Percentiles rank a stretch among this genome's conserved stretches.
Conservation (phyloP, 2,113 vertebrate species). For the Galbula dea region DNA sequence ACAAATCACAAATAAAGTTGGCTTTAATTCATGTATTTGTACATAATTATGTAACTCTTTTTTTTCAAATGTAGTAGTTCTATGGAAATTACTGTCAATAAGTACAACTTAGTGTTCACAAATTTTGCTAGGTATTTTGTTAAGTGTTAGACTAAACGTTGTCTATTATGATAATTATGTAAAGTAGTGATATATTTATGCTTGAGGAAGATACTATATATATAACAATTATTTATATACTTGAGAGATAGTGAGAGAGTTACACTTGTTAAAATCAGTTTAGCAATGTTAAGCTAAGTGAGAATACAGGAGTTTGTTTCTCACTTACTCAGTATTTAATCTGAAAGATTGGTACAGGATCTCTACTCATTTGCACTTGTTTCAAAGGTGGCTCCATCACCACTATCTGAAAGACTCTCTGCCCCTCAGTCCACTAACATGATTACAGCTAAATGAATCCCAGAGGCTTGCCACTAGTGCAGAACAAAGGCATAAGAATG, state of each 20-base stretch:
- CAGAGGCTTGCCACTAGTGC: constrained; percentile 73
- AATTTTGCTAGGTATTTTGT: not conserved
- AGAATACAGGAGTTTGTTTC: not conserved
- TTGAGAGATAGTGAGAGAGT: not conserved
- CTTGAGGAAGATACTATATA: not conserved
- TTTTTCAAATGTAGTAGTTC: not conserved
- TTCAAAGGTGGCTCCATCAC: constrained; percentile 86
- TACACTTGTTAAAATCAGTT: not conserved
- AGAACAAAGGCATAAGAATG: constrained; percentile 80
- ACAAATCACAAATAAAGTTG: not conserved
- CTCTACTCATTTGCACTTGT: constrained; percentile 78
- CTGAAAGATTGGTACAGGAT: constrained; percentile 66
- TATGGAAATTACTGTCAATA: not conserved
- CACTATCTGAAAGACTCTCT: constrained; percentile 77
- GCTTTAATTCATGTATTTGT: not conserved
- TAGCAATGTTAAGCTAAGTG: not conserved
- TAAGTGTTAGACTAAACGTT: not conserved
- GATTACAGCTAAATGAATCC: constrained; percentile 86
- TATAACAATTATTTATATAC: not conserved
- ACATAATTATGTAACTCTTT: not conserved
- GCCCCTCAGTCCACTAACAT: constrained; percentile 79
- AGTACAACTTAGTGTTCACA: not conserved
- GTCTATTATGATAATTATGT: constrained; percentile 21
- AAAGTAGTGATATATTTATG: constrained; percentile 5
- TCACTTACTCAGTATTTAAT: not conserved